Evolutionary conservation across 2,797 vertebrate species (phyloP).

Genomic region (Uromys caudimaculatus): DNA sequence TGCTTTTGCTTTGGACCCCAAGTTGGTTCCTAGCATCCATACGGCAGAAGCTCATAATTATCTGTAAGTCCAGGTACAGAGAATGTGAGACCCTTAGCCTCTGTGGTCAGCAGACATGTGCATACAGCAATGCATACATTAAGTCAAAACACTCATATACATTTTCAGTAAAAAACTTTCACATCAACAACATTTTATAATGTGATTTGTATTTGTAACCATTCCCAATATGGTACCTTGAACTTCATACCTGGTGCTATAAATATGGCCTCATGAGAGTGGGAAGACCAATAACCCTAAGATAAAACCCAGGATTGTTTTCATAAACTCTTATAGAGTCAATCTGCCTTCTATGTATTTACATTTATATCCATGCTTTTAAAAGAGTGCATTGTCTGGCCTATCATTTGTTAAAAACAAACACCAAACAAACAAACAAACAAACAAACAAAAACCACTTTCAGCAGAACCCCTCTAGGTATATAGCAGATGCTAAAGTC

Average conservation of each 20-base stretch:
- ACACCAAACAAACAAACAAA: not conserved
- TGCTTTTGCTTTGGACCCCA: no score
- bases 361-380: no score
- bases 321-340: not conserved
- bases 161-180: not conserved
- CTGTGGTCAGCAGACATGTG: not conserved
- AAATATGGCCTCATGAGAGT: not conserved
- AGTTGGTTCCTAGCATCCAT: not conserved
- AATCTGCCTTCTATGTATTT: not conserved
- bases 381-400: not conserved
- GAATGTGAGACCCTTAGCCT: not conserved
- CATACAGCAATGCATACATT: not conserved
- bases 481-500: not conserved
- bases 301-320: no score
- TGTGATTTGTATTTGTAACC: not conserved
- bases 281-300: no score
- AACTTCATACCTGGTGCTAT: not conserved
- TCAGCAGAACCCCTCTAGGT: not conserved
- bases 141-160: not conserved
- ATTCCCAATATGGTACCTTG: not conserved
- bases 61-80: not conserved
- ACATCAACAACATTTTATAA: not conserved
- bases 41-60: not conserved
- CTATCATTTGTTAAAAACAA: not conserved
- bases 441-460: not conserved